Percentiles rank a stretch among this genome's conserved stretches.
phyloP scores from a whole-genome alignment of 2,113 vertebrate species.

The Crypturellus undulatus region DNA sequence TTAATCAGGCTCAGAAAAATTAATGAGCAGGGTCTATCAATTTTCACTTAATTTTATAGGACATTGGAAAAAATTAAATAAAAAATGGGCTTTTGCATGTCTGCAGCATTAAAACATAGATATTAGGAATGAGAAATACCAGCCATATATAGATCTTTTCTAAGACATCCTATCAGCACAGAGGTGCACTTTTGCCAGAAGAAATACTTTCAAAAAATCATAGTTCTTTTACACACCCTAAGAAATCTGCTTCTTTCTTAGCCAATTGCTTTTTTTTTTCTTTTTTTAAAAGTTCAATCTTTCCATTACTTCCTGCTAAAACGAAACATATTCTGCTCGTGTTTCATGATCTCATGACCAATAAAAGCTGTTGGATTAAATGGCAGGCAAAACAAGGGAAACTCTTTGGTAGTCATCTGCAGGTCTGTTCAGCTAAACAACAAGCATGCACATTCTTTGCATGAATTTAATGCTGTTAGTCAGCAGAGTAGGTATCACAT shows the following conservation, averaged over 20 bases:
- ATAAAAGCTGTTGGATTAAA: not conserved
- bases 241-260: not conserved
- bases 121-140: not conserved
- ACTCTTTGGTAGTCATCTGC: not conserved
- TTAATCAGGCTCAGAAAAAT: not conserved
- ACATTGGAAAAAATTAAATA: not conserved
- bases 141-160: not conserved
- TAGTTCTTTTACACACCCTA: not conserved
- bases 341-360: not conserved
- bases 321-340: not conserved
- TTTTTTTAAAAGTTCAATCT: not conserved
- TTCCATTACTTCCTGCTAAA: not conserved
- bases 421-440: not conserved
- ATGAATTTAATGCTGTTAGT: not conserved
- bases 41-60: not conserved
- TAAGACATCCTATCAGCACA: not conserved
- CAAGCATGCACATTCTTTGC: not conserved
- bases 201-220: not conserved
- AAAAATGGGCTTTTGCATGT: not conserved
- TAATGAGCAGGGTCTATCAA: not conserved
- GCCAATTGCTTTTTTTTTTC: not conserved
- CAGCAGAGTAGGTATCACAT: not conserved
- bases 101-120: not conserved
- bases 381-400: not conserved
- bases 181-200: not conserved